Evolutionary conservation across 2,888 invertebrate genomes (phyloP).

Genomic region (Clostera curtula): DNA sequence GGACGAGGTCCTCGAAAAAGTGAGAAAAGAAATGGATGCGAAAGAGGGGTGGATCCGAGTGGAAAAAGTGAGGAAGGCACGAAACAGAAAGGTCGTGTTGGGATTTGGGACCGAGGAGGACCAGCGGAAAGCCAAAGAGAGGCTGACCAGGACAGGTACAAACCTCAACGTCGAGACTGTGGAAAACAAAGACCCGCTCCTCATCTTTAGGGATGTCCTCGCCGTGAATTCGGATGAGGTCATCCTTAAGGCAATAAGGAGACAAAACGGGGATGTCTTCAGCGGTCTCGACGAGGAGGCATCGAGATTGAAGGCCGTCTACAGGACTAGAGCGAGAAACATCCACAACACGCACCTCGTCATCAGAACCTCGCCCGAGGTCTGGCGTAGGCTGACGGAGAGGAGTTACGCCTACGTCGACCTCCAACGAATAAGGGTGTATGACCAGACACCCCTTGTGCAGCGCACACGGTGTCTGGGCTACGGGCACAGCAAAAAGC

Average conservation of each 20-base stretch:
- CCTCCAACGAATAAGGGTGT: slow-evolving; percentile 3
- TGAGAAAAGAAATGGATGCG: too few relatives aligned
- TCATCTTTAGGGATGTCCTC: not conserved
- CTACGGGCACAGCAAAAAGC: slow-evolving; percentile 10
- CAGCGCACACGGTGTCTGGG: slow-evolving; percentile 16
- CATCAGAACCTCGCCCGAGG: not conserved
- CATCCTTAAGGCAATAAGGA: not conserved
- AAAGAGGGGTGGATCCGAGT: too few relatives aligned
- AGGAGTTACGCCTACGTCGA: slow-evolving; percentile 2
- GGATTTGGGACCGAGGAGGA: too few relatives aligned
- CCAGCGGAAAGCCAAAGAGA: too few relatives aligned
- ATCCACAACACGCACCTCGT: not conserved
- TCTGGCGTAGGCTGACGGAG: not conserved
- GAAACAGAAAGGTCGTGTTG: too few relatives aligned
- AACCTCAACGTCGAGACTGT: too few relatives aligned
- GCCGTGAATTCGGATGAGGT: not conserved
- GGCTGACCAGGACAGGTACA: too few relatives aligned
- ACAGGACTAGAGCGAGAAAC: not conserved
- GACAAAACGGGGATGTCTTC: not conserved
- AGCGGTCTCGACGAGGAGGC: not conserved
- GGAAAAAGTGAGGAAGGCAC: too few relatives aligned
- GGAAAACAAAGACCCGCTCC: too few relatives aligned
- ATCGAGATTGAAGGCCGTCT: not conserved
- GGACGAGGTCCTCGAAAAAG: too few relatives aligned
- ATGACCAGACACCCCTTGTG: slow-evolving; percentile 13